Evolutionary conservation across 2,888 invertebrate species (phyloP).

Genomic region (Trachelus iudaicus): DNA sequence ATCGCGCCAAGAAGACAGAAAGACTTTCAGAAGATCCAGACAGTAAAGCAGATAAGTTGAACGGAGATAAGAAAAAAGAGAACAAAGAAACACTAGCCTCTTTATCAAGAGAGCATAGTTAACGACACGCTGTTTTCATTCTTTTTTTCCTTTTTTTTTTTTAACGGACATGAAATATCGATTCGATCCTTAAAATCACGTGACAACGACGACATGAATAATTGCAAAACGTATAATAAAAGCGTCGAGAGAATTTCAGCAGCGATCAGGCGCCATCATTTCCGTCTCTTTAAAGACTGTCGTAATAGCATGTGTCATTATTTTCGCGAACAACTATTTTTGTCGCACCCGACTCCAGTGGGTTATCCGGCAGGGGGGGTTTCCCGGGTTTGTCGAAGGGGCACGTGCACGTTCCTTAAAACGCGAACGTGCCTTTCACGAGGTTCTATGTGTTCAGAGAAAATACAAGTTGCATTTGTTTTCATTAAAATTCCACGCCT

Average conservation of each 20-base stretch:
- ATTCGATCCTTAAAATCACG: neutral
- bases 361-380: neutral
- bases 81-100: neutral
- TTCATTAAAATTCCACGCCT: constrained; percentile 43
- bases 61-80: neutral
- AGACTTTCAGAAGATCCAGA: neutral
- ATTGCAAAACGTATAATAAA: neutral
- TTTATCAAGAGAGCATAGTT: neutral
- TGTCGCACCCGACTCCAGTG: constrained; percentile 35
- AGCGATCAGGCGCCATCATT: neutral
- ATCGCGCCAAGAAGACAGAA: neutral
- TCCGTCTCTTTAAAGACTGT: neutral
- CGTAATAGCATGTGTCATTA: constrained; percentile 47
- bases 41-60: neutral
- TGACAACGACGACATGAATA: neutral
- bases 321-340: constrained; percentile 57
- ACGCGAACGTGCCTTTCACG: constrained; percentile 37
- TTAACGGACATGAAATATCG: neutral
- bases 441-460: constrained; percentile 19
- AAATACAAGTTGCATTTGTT: constrained; percentile 47
- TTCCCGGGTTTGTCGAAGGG: neutral
- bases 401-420: constrained; percentile 2
- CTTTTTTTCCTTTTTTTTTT: neutral
- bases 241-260: neutral
- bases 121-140: neutral